These are phyloP conservation scores for Montipora capricornis DNA, from an alignment of 64 coral and sea anemone species.

Conservation along the genomic window DNA sequence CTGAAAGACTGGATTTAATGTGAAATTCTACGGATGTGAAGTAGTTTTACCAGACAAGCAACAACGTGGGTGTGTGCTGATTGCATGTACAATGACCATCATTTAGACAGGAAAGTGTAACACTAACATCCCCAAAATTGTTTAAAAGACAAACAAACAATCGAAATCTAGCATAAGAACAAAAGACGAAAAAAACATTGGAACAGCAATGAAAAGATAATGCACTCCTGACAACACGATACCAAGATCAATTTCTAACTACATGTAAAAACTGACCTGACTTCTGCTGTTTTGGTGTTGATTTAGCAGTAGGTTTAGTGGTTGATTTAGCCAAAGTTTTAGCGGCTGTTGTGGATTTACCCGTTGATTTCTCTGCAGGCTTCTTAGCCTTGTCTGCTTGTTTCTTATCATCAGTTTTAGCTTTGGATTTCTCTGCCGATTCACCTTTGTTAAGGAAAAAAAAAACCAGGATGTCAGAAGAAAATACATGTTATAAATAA, in stretches of 20 bases:
- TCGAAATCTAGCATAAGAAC: not conserved
- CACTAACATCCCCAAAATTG: not conserved
- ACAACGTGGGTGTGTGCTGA: not conserved
- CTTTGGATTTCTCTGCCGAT: slow-evolving; percentile 24
- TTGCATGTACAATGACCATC: not conserved
- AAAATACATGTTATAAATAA: no score
- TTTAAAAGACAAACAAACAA: not conserved
- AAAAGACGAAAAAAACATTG: not conserved
- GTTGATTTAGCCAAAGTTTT: slow-evolving; percentile 42
- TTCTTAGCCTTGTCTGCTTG: slow-evolving; percentile 61
- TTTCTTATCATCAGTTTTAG: slow-evolving; percentile 66
- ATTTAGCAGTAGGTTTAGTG: slow-evolving; percentile 2
- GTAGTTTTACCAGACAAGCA: not conserved
- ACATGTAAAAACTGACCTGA: slow-evolving; percentile 2
- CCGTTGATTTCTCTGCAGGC: slow-evolving; percentile 51
- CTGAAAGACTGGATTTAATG: no score
- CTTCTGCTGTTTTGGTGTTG: slow-evolving; percentile 46
- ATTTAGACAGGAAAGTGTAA: not conserved
- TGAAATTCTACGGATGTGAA: no score
- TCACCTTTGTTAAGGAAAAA: not conserved
- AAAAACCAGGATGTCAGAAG: not conserved
- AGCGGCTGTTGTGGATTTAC: slow-evolving; percentile 38
- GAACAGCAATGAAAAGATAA: not conserved
- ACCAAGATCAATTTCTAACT: no score
- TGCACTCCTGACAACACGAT: not conserved